Percentiles rank a stretch among this genome's conserved stretches.
Conservation (phyloP, 2,113 vertebrate species). For the Oryzias celebensis region DNA sequence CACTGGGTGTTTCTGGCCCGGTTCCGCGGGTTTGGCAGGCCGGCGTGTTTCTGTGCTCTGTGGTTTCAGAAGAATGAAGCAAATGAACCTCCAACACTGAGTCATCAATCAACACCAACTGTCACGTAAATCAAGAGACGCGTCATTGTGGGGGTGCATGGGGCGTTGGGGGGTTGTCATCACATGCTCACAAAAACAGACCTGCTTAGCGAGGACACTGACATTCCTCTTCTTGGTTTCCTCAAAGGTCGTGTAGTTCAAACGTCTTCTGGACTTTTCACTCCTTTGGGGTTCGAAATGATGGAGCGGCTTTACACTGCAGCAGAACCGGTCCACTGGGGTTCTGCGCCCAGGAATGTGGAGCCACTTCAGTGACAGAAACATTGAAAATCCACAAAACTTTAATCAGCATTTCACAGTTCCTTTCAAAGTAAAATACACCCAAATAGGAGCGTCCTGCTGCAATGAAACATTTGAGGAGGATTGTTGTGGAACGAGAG, state of each 20-base stretch:
- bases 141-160: conserved; percentile 31
- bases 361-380: no score
- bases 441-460: no score
- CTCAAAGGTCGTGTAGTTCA: background rate
- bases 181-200: conserved; percentile 2
- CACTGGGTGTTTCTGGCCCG: conserved; percentile 37
- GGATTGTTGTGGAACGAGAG: no score
- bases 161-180: background rate
- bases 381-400: no score
- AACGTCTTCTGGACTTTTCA: background rate
- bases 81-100: conserved; percentile 44
- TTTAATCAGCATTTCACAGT: no score
- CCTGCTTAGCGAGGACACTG: background rate
- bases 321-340: no score
- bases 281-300: no score
- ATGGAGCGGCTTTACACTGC: no score
- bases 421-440: no score
- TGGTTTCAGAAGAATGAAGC: conserved; percentile 45
- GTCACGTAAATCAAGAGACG: conserved; percentile 56
- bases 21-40: conserved; percentile 51
- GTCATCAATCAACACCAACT: conserved; percentile 55
- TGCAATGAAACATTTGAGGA: no score
- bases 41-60: conserved; percentile 56
- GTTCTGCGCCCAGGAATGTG: no score
- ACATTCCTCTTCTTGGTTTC: background rate